Evolutionary conservation across 1,140 invertebrate species (phyloP), one percentile per base, ranked within the genome.

Genomic region (Rhagoletis zephyria): DNA sequence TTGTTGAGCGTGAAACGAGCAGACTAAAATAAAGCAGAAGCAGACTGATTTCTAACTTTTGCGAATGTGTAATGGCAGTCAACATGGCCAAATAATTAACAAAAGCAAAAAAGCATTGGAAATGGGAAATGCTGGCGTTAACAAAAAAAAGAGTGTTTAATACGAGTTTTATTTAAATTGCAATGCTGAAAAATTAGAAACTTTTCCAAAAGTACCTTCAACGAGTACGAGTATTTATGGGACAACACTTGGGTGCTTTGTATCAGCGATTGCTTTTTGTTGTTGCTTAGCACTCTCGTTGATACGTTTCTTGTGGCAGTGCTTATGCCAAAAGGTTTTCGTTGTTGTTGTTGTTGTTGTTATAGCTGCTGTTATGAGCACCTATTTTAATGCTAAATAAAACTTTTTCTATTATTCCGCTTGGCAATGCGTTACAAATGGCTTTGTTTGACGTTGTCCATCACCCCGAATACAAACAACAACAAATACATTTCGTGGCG

Each of bases 341-440:
- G 67, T 48, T 65, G 64, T n/a, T n/a, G n/a, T n/a, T n/a, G n/a
- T n/a, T n/a, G n/a, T n/a, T n/a, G n/a, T 74, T 74, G 64, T 30
- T 65, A 9, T 19, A 5, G 19, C 64, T 65, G 67, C n/a, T 74
- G 42, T 74, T 74, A 74, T 74, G 42, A 74, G 67, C 67, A 74
- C 67, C 67, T 74, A 74, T 45, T 74, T 74, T 48, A 74, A 74
- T 74, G 67, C 67, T 74, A 74, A 74, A 74, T 74, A n/a, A 70
- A 74, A 74, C 67, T 74, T 74, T 74, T 74, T 74, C 67, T 74
- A 74, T 74, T 74, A 74, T 74, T 74, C 67, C 67, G 67, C 67
- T 74, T 74, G 67, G 67, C 67, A 74, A 74, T 74, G 67, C 67
- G 67, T 74, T 74, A 74, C 45, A 74, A 45, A 45, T 74, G 67